Evolutionary conservation across 1,140 invertebrate genomes (phyloP), one percentile per base, ranked within the genome.

Genomic region (Anastrepha ludens): DNA sequence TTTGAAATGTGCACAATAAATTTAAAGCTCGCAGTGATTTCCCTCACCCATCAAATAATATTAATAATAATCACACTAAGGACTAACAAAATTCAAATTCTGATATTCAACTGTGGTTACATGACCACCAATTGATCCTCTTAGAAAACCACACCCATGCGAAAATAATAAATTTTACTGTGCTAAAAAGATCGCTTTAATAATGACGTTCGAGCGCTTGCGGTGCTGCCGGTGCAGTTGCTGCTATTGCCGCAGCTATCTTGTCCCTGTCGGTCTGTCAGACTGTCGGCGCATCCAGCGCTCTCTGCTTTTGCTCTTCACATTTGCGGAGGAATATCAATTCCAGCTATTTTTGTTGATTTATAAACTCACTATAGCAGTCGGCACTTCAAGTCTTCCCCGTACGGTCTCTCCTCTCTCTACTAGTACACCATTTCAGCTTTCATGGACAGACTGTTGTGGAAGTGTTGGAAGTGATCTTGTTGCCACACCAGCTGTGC

Each of bases 271-370:
- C 74, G 9, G 74, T 81, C n/a, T 50, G 6, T 81, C 67, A 74
- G 67, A 17, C 41, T 44, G 67, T 74, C 44, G 17, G 47, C 55
- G 15, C 15, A 81, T 11, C 3, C 41, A 11, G 3, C 17, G 47
- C 74, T 20, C 41, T 55, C 74, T 55, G 74, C 2, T 55, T 55
- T 81, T 47, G 41, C 17, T 29, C 74, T 7, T n/a, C n/a, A 11
- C 17, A 44, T 1, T 3, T 55, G 20, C 47, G 7, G 74, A 81
- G 20, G 74, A 55, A 55, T 81, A 81, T 55, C 74, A 81, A 81
- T 81, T 81, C 6, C 70, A 41, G 41, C 70, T 74, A 74, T 74
- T 47, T 74, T 74, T 47, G 74, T 55, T 81, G 74, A 81, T 81
- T 81, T 81, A 81, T 81, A 81, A 29, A 81, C 74, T 81, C 47